Base-by-base conservation (phyloP, 1,140 invertebrate species). In the Cyphomyrmex costatus region DNA sequence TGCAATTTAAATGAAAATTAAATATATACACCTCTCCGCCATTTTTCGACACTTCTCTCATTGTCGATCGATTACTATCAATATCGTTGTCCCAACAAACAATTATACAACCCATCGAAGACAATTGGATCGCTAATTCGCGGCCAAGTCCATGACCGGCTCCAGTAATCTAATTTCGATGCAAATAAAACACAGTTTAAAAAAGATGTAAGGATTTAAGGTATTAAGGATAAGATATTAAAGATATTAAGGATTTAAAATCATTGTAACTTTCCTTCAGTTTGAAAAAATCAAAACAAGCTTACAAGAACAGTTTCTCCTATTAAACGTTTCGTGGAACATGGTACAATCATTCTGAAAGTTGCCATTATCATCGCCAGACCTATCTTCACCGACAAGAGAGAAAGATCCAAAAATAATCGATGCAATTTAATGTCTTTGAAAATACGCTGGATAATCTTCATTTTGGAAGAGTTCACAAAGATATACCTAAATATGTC, bases 101-200 rank as follows among this genome's bases (percentile, higher is more conserved):
- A 3, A 95, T 86, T 65, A 92, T 93, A 60, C 94, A 94, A 14
- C 94, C 94, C 6, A 93, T 63, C 16, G 77, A 77, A 12, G 91
- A 88, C 46, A 95, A 91, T 51, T 94, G 90, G 3, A 92, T 76
- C 0, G 94, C 94, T 63, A 95, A 87, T 80, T 94, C 93, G 6
- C 91, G 91, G 14, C 94, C 94, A 16, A 94, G 90, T n/a, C 94
- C 94, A n/a, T 92, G 93, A 19, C 93, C 94, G 7, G 94, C 91
- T 2, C 94, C 94, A 8, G 94, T 94, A 4, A 95, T 92, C 94
- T 95, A 46, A 63, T 78, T 73, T 83, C 3, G 19, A 77, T 12
- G 0, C 33, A 33, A n/a, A 16, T 49, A 24, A 78, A 78, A 33
- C 19, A 33, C 19, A 85, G 56, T 16, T 33, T n/a, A 33, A 1